phyloP scores from a whole-genome alignment of 2,113 vertebrate species.

The Takifugu bimaculatus region DNA sequence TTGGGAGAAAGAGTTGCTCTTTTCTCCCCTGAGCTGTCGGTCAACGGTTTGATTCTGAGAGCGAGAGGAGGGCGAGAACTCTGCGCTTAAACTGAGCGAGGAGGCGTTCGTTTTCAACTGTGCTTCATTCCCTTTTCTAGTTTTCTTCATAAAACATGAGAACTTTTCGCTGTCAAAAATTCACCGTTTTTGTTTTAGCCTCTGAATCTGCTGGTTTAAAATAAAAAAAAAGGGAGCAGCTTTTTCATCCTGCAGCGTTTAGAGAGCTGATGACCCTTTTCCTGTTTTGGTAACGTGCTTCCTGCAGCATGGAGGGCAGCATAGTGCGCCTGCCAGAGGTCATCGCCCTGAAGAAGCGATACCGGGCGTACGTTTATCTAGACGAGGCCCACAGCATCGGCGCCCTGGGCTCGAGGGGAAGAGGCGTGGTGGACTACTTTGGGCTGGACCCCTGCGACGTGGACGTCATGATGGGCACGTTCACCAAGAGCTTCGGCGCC shows the following conservation, averaged over 20 bases:
- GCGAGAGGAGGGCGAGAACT: too few species aligned
- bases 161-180: background rate
- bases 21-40: background rate
- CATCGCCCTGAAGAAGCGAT: slow-evolving; percentile 92
- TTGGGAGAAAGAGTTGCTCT: background rate
- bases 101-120: too few species aligned
- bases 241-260: too few species aligned
- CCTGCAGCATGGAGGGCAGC: slow-evolving; percentile 94
- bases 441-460: slow-evolving; percentile 86
- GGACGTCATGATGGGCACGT: slow-evolving; percentile 96
- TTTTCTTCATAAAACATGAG: slow-evolving; percentile 4
- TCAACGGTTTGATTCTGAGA: too few species aligned
- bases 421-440: slow-evolving; percentile 93
- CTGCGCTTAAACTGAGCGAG: too few species aligned
- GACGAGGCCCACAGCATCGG: slow-evolving; percentile 97
- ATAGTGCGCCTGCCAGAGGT: slow-evolving; percentile 92
- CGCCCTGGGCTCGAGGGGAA: slow-evolving; percentile 83
- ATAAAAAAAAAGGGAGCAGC: too few species aligned
- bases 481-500: slow-evolving; percentile 93
- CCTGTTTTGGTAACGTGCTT: background rate
- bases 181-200: background rate
- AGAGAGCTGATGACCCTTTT: too few species aligned
- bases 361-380: slow-evolving; percentile 91
- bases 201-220: background rate
- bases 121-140: slow-evolving; percentile 11